Percentiles rank a stretch among this genome's conserved stretches.
phyloP scores from a whole-genome alignment of 2,797 vertebrate species.

The Pipistrellus pygmaeus region DNA sequence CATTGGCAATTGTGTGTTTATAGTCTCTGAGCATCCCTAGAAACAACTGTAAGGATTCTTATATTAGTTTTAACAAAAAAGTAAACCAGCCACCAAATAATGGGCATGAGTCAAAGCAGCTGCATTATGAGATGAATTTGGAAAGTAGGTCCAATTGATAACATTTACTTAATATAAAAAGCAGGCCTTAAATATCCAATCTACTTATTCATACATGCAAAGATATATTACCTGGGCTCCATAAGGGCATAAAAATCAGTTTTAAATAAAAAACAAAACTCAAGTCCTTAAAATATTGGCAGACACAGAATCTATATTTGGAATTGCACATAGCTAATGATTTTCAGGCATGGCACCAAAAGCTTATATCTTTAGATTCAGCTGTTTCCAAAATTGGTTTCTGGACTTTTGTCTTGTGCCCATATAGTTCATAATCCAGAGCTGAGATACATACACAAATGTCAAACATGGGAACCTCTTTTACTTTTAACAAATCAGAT shows the following conservation, averaged over 20 bases:
- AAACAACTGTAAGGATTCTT: background rate
- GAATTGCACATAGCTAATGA: constrained; percentile 72
- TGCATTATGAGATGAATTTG: background rate
- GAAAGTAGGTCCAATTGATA: constrained; percentile 17
- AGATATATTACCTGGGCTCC: background rate
- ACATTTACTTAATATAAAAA: background rate
- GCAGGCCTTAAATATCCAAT: constrained; percentile 27
- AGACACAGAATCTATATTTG: constrained; percentile 72
- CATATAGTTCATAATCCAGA: constrained; percentile 1
- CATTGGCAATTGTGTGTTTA: background rate
- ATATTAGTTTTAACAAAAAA: constrained; percentile 2
- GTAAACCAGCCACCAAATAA: background rate
- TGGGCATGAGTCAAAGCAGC: background rate
- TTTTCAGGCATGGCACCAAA: constrained; percentile 65
- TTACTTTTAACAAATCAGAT: constrained; percentile 25
- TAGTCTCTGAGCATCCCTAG: background rate
- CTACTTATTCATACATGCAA: background rate
- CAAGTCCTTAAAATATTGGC: constrained; percentile 60
- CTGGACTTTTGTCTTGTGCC: constrained; percentile 10
- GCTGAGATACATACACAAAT: background rate
- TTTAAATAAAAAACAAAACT: background rate
- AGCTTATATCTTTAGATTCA: constrained; percentile 55
- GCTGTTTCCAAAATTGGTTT: constrained; percentile 57
- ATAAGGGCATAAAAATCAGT: background rate
- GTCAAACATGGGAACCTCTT: background rate